Base-by-base conservation (phyloP, 2,888 invertebrate species). In the Troilus luridus region DNA sequence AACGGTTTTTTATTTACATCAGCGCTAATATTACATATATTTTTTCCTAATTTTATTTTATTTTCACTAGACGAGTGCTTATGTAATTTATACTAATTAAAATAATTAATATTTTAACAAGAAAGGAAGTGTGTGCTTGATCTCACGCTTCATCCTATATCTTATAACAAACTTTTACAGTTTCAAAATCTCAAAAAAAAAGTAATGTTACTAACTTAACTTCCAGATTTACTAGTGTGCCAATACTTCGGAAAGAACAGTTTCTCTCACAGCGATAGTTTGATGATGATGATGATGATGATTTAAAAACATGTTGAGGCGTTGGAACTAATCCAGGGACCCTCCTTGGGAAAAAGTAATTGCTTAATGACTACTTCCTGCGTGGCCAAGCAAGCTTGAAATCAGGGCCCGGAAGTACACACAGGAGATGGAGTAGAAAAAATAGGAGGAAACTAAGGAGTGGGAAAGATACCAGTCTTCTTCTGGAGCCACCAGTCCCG, bases 301-400 rank as follows among this genome's bases (percentile, higher is more conserved):
- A n/a, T 24, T 41, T 3, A 67, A 24, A 24, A 24, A 67, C 6
- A 24, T 24, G 67, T 67, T 12, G 67, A 67, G 67, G 24, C 24
- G 67, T 67, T 24, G 67, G 14, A 24, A 6, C 67, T 67, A 67
- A 67, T 67, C 24, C 67, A 7, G 24, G 5, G 67, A 67, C 67
- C 12, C 24, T 67, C 24, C 12, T 67, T 67, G 24, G 67, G 67
- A 67, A 56, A 81, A 81, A 81, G 81, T 81, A 81, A 81, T 56
- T 81, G 54, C 81, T 81, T 81, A 81, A 81, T 81, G 81, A 54
- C 21, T 54, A 56, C 56, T 81, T 81, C 81, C 81, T 81, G 56
- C 56, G 54, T 81, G 81, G 5, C 3, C 81, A 54, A 5, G 81
- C 11, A 21, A 81, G 54, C 81, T 54, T 81, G 54, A 81, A 81